phyloP scores from a whole-genome alignment of 1,140 invertebrate genomes.

The Gyrodactylus salaris region DNA sequence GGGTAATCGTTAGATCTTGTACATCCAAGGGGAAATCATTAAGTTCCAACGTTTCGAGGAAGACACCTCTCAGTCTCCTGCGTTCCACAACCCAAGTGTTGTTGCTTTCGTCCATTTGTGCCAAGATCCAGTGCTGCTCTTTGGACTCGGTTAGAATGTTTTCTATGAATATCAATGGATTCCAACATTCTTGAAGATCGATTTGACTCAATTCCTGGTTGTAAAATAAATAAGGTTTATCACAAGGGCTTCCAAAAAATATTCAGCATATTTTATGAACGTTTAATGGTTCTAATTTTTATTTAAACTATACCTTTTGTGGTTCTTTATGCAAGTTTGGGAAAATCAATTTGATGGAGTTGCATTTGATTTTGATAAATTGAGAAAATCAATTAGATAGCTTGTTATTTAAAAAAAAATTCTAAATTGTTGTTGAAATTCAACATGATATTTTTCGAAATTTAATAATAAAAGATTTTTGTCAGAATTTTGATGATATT shows the following conservation, averaged over 20 bases:
- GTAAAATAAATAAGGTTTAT: no score
- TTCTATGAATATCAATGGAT: constrained; percentile 19
- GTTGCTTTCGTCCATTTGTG: constrained; percentile 15
- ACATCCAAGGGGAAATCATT: constrained; percentile 20
- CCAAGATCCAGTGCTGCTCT: constrained; percentile 12
- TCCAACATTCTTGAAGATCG: constrained; percentile 16
- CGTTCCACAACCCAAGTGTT: constrained; percentile 17
- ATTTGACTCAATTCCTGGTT: constrained; percentile 14
- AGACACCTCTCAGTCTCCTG: constrained; percentile 16
- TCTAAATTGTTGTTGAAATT: not conserved
- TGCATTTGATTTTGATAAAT: no score
- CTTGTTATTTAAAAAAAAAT: no score
- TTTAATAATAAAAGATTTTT: no score
- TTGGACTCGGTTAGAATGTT: constrained; percentile 18
- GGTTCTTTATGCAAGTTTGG: no score
- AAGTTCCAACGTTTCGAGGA: constrained; percentile 19
- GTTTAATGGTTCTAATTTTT: no score
- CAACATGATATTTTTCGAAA: no score
- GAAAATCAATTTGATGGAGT: no score
- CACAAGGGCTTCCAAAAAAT: no score
- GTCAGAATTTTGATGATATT: not conserved
- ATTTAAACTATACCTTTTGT: not conserved
- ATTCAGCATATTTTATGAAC: no score
- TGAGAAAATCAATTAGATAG: no score
- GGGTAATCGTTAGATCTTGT: constrained; percentile 13